Base-by-base conservation (phyloP, 1,140 invertebrate genomes). In the Drosophila punjabiensis region DNA sequence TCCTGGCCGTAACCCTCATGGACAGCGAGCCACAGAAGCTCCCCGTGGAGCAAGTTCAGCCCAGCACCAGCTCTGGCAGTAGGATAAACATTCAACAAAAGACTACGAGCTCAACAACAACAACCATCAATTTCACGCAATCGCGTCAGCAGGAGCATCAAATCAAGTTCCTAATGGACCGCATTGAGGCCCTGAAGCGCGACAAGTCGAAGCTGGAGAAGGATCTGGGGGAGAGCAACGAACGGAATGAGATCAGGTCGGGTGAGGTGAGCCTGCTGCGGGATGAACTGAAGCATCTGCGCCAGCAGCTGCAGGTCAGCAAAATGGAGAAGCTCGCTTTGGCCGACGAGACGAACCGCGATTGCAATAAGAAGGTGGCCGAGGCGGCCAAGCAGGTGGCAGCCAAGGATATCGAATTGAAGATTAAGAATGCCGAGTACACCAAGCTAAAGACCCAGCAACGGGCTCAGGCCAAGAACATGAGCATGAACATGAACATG, bases 241-340 rank as follows among this genome's bases (percentile, higher is more conserved):
- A 81, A 6, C 87, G 69, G 50, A 78, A 79, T 7, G 61, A 69
- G 28, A 62, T 61, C n/a, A 92, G 88, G 30, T 71, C 80, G 43
- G 92, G 92, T 16, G 92, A 93, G 80, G 88, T 92, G 0, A 39
- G 67, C n/a, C 32, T 92, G n/a, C 68, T 93, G 2, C 89, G 92
- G 6, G 84, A 91, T 64, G 89, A 93, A 45, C 47, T 93, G 13
- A 88, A 74, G 16, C 86, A 93, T 45, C 35, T 87, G 7, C 80
- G 85, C 13, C 84, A 92, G 43, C 76, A 92, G 50, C 75, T 92
- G 20, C 81, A 92, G 47, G 79, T 59, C 32, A 83, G 77, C 37
- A 92, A 91, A 63, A 81, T 92, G 69, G 92, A 92, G 24, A 92
- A 90, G 30, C 68, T 93, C 1, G 60, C 79, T 6, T 43, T 74